These are phyloP conservation scores for Pipra filicauda DNA, from an alignment of 2,113 vertebrate species.

Conservation along the genomic window DNA sequence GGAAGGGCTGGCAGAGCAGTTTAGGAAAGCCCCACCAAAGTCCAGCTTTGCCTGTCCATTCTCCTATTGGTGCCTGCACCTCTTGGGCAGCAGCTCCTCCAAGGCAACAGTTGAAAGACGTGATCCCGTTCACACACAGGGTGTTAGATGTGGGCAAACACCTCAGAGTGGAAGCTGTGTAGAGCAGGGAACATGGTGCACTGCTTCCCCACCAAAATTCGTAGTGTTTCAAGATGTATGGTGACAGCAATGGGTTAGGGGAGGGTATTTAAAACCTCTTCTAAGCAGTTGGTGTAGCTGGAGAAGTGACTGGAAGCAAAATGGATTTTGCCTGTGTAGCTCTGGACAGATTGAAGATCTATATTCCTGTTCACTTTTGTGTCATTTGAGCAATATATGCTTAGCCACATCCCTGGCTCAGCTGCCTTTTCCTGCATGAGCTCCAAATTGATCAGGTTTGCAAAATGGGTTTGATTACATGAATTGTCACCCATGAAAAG, in stretches of 20 bases:
- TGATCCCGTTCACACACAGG: rapidly evolving
- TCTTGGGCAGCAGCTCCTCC: not conserved
- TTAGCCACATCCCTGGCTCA: not conserved
- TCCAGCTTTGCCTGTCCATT: not conserved
- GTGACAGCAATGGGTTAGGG: not conserved
- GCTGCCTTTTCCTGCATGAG: not conserved
- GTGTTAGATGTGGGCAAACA: not conserved
- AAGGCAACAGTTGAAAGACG: not conserved
- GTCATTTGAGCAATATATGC: not conserved
- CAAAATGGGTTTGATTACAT: not conserved
- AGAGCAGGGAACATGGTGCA: not conserved
- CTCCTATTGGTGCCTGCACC: not conserved
- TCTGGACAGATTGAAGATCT: not conserved
- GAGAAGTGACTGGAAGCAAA: not conserved
- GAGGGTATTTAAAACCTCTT: not conserved
- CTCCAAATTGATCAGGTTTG: not conserved
- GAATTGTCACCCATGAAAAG: not conserved
- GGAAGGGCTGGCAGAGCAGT: not conserved
- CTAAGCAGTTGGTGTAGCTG: not conserved
- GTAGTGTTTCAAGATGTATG: not conserved
- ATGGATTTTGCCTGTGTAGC: not conserved
- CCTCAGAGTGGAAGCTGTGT: rapidly evolving
- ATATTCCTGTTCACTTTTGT: not conserved
- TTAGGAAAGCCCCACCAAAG: not conserved
- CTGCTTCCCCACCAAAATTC: not conserved